Conservation (phyloP, 2,888 invertebrate species). For the Lathronympha strigana region DNA sequence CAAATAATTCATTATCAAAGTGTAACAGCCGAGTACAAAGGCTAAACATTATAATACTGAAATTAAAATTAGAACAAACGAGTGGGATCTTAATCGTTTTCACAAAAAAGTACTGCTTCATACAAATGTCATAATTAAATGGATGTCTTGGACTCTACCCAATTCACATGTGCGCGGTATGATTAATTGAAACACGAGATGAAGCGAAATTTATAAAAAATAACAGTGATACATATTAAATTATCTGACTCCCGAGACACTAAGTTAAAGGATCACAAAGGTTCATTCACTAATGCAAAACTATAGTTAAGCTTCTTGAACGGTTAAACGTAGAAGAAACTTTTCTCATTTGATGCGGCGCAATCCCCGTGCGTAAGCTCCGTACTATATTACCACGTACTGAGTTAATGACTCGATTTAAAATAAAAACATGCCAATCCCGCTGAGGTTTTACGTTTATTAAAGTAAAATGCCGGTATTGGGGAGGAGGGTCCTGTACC, state of each 20-base stretch:
- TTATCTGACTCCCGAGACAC: not conserved
- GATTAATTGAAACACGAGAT: slow-evolving; percentile 13
- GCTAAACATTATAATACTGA: not conserved
- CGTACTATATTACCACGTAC: slow-evolving; percentile 20
- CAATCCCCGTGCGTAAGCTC: slow-evolving; percentile 41
- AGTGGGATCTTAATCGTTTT: not conserved
- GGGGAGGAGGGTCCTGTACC: slow-evolving; percentile 30
- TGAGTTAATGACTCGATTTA: slow-evolving; percentile 29
- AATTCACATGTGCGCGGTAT: slow-evolving; percentile 17
- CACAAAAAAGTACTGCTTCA: not conserved
- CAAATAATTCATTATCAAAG: not conserved
- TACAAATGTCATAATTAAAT: slow-evolving; percentile 30
- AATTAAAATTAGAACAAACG: not conserved
- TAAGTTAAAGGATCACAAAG: slow-evolving; percentile 19
- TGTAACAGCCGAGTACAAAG: not conserved
- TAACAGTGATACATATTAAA: not conserved
- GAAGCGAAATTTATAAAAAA: not conserved
- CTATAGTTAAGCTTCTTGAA: slow-evolving; percentile 25
- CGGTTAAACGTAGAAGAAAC: slow-evolving; percentile 42
- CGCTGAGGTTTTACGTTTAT: slow-evolving; percentile 33
- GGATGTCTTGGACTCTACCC: slow-evolving; percentile 26
- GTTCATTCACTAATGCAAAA: slow-evolving; percentile 21
- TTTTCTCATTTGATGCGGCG: slow-evolving; percentile 48
- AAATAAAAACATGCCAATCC: slow-evolving; percentile 35
- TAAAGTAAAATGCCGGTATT: slow-evolving; percentile 33